Base-by-base conservation (phyloP, 2,113 vertebrate species). In the Dicrurus megarhynchus region DNA sequence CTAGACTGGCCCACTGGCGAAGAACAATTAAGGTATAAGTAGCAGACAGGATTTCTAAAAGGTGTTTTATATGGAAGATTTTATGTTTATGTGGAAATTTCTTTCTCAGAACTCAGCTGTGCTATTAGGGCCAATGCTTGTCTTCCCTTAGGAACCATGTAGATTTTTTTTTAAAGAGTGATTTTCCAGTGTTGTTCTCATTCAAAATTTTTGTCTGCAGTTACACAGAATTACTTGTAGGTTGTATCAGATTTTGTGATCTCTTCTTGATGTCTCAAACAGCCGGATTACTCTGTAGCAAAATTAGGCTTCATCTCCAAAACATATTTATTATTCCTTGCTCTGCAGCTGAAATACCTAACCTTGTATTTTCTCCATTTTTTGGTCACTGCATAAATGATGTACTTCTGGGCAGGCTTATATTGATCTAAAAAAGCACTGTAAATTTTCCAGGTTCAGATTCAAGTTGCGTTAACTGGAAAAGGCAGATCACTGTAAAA, bases 381-480 rank as follows among this genome's bases (percentile, higher is more conserved):
- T 95, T 85, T 60, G 13, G 28, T 63, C 49, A 85, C 30, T 53
- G 9, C 11, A 33, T 76, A 89, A 84, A 42, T 8, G 0, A 61
- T 82, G 19, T 87, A 55, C 30, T 96, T 94, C 86, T 87, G 67
- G 41, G 78, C 49, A 95, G 57, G 70, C 39, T 90, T 67, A 55
- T 90, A 94, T 47, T 83, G 94, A 97, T 95, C 93, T 94, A 90
- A 92, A 95, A 91, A 93, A 26, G 19, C 75, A 63, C 55, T 17
- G 56, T 95, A 95, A 90, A 87, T 98, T 97, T 95, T 90, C 63
- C 74, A 93, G 39, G 50, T 95, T 97, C 93, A 91, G 65, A 94
- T 96, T 91, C 84, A 94, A 91, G 82, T 94, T 96, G 41, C 79
- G 95, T 96, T 96, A 71, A 56, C 83, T 89, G 85, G 27, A 95